Evolutionary conservation across 37 sponge, comb jelly and placozoan species (phyloP), one percentile per base, ranked within the genome.

Genomic region (Haliclona indistincta): DNA sequence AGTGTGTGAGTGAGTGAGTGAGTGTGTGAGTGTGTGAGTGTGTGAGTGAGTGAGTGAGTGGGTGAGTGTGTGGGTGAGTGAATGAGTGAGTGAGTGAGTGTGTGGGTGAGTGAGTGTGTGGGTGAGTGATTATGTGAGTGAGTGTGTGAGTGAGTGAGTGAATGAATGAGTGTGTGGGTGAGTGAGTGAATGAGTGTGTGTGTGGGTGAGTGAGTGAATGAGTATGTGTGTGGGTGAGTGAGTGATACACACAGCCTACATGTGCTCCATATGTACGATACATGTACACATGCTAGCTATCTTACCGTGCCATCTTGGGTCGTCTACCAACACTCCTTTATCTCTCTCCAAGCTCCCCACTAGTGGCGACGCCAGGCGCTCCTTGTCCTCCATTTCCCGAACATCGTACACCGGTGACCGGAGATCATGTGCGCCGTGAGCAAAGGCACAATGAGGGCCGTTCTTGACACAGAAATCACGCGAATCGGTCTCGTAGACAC

Each of bases 381-480:
- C 80, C 36, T 84, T 85, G 19, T 79, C 84, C 22, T 40, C 81
- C 25, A 86, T 54, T 68, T 93, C 94, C 13, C 88, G 56, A 19
- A 75, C 39, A 45, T 94, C 98, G 60, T 89, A 94, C 43, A 93
- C 87, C 3, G 98, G 95, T 7, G 86, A 75, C 42, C 98, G 37
- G 38, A 97, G 82, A 78, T 97, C 98, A 38, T 88, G 68, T 29
- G 86, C 74, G 28, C 92, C 89, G 47, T 97, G 98, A 17, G 98
- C 95, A 71, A 97, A 97, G 30, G 94, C 90, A 73, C 98, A 97
- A 82, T 97, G 98, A 0, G 95, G 84, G 1, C 98, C 98, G 53
- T 97, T 97, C 85, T 97, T 97, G 13, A 91, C 78, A 63, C 98
- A 97, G 70, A 80, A 88, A 25, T 95, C 98, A 56, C 89, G 74